Conservation (phyloP, 92 coral and sea anemone genomes). For the Phenganax marumi region DNA sequence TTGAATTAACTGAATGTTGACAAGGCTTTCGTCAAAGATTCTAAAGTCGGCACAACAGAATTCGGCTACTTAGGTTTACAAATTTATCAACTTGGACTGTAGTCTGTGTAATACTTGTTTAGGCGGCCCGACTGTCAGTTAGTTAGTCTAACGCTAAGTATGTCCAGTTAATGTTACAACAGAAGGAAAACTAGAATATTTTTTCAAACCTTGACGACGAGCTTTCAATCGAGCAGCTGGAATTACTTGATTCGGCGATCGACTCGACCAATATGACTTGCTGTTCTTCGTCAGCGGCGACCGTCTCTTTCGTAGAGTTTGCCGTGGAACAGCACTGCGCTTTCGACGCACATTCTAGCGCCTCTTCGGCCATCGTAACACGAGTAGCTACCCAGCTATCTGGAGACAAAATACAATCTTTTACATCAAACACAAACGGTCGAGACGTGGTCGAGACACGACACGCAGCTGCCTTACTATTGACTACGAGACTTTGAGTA, state of each 20-base stretch:
- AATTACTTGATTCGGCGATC: not conserved
- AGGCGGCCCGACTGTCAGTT: constrained; percentile 4
- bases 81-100: not conserved
- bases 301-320: not conserved
- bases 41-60: not conserved
- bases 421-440: not conserved
- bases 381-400: not conserved
- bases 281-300: not conserved
- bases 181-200: not conserved
- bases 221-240: not conserved
- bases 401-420: constrained; percentile 9
- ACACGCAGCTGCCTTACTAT: not conserved
- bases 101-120: not conserved
- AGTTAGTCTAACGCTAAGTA: not conserved
- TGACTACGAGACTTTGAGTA: not conserved
- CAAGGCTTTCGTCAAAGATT: not conserved
- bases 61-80: not conserved
- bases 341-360: not conserved
- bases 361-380: not conserved
- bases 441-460: constrained; percentile 5
- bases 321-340: not conserved
- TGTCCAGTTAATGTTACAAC: not conserved
- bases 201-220: constrained; percentile 11
- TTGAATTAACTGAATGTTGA: not conserved
- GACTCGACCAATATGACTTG: constrained; percentile 2